Percentiles rank a stretch among this genome's conserved stretches.
These are phyloP conservation scores for Lypha dubia DNA, from an alignment of 2,888 invertebrate genomes.

Conservation along the genomic window DNA sequence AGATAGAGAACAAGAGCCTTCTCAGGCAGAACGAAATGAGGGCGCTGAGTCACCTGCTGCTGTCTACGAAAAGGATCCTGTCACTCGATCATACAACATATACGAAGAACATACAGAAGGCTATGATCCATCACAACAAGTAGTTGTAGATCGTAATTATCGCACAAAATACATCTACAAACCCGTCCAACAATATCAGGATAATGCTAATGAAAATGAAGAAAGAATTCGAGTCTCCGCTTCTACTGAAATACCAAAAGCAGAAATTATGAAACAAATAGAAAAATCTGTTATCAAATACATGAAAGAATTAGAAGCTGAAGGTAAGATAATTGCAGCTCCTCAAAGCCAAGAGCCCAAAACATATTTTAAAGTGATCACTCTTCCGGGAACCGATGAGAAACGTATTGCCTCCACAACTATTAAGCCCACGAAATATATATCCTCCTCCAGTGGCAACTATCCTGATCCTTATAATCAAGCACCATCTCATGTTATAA, in stretches of 20 bases:
- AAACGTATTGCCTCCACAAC: constrained; percentile 78
- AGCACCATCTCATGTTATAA: constrained; percentile 57
- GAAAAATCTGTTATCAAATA: constrained; percentile 83
- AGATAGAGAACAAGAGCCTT: constrained; percentile 51
- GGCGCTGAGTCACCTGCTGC: constrained; percentile 74
- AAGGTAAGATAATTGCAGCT: constrained; percentile 80
- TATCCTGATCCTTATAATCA: constrained; percentile 59
- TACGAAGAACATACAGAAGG: constrained; percentile 73
- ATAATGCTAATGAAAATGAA: constrained; percentile 65
- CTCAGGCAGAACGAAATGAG: constrained; percentile 43
- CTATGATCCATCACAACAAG: constrained; percentile 59
- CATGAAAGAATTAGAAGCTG: constrained; percentile 82
- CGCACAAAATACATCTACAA: constrained; percentile 77
- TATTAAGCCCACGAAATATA: constrained; percentile 80
- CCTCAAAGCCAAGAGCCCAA: constrained; percentile 76
- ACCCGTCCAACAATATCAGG: constrained; percentile 67
- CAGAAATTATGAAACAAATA: constrained; percentile 82
- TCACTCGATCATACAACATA: constrained; percentile 77
- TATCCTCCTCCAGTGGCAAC: constrained; percentile 43
- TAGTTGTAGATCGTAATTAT: constrained; percentile 71
- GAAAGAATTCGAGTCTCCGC: constrained; percentile 79
- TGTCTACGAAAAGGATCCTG: constrained; percentile 79
- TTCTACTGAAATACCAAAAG: constrained; percentile 81
- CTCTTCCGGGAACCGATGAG: constrained; percentile 75
- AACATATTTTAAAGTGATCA: constrained; percentile 78